Percentiles rank a stretch among this genome's conserved stretches.
Conservation (phyloP, 35 echinoderm and acorn worm species). For the Heliocidaris tuberculata region DNA sequence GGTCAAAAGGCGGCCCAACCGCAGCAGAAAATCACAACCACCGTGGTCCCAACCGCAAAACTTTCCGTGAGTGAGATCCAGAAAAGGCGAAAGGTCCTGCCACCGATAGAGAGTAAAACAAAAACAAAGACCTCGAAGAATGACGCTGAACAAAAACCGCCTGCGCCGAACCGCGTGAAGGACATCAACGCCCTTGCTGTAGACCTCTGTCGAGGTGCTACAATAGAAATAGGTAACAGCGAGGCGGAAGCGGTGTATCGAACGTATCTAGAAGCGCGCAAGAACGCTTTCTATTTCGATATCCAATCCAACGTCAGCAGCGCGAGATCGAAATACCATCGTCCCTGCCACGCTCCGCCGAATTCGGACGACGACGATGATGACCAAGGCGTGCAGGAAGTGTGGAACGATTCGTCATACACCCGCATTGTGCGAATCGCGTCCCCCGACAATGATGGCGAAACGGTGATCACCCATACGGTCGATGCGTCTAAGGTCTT, state of each 20-base stretch:
- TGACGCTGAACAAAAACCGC: background rate
- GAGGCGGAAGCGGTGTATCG: background rate
- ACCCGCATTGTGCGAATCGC: background rate
- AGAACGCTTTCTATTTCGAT: constrained; percentile 14
- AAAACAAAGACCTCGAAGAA: background rate
- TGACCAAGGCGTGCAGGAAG: background rate
- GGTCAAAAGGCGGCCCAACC: background rate
- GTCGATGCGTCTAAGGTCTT: constrained; percentile 37
- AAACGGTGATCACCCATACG: constrained; percentile 32
- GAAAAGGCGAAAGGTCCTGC: background rate
- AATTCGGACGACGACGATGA: background rate
- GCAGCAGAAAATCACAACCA: background rate
- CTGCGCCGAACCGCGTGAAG: background rate
- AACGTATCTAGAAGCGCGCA: constrained; percentile 6
- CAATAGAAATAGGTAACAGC: background rate
- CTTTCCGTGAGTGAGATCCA: background rate
- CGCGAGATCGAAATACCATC: background rate
- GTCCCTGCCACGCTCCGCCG: background rate
- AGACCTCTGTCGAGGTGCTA: background rate
- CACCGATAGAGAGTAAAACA: background rate
- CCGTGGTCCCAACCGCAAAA: background rate
- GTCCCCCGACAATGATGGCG: background rate
- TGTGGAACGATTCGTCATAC: constrained; percentile 29
- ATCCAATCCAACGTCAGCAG: background rate
- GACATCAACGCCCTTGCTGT: constrained; percentile 16